phyloP scores from a whole-genome alignment of 2,888 invertebrate species.

The Argyresthia goedartella region DNA sequence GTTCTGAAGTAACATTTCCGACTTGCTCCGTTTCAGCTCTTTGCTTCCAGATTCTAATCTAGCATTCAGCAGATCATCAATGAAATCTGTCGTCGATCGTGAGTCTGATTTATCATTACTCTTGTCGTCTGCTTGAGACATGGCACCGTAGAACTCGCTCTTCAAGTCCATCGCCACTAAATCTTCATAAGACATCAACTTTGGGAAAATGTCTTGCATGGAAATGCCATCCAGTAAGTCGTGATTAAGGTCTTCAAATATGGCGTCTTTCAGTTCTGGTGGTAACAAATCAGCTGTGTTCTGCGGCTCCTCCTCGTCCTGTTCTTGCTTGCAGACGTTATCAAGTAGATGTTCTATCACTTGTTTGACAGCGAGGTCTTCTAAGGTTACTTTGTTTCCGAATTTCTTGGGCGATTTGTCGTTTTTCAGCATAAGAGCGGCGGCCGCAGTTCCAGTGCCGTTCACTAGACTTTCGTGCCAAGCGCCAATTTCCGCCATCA shows the following conservation, averaged over 20 bases:
- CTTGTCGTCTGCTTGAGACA: constrained; percentile 54
- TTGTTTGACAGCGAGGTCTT: constrained; percentile 69
- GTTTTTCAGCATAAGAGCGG: constrained; percentile 48
- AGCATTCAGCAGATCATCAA: constrained; percentile 69
- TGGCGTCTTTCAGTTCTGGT: constrained; percentile 89
- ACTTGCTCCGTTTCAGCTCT: constrained; percentile 75
- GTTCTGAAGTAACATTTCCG: constrained; percentile 71
- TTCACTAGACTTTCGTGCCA: constrained; percentile 72
- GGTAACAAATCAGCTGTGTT: constrained; percentile 84
- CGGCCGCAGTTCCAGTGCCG: constrained; percentile 44
- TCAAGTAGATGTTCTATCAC: constrained; percentile 72
- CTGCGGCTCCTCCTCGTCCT: constrained; percentile 83
- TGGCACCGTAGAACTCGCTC: constrained; percentile 68
- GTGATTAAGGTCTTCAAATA: constrained; percentile 87
- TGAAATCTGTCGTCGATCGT: constrained; percentile 61
- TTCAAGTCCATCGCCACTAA: constrained; percentile 72
- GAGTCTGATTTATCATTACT: constrained; percentile 59
- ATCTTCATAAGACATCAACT: constrained; percentile 78
- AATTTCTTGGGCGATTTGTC: constrained; percentile 62
- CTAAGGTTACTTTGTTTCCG: constrained; percentile 55
- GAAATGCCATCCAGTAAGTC: constrained; percentile 87
- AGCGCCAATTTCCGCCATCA: constrained; percentile 74
- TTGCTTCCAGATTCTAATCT: constrained; percentile 59
- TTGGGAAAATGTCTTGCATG: constrained; percentile 87
- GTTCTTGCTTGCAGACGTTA: constrained; percentile 74